A percentile compares a stretch with the other conserved stretches of the same genome.
These are phyloP conservation scores for Elysia crispata DNA, from an alignment of 2,888 invertebrate genomes.

Conservation along the genomic window DNA sequence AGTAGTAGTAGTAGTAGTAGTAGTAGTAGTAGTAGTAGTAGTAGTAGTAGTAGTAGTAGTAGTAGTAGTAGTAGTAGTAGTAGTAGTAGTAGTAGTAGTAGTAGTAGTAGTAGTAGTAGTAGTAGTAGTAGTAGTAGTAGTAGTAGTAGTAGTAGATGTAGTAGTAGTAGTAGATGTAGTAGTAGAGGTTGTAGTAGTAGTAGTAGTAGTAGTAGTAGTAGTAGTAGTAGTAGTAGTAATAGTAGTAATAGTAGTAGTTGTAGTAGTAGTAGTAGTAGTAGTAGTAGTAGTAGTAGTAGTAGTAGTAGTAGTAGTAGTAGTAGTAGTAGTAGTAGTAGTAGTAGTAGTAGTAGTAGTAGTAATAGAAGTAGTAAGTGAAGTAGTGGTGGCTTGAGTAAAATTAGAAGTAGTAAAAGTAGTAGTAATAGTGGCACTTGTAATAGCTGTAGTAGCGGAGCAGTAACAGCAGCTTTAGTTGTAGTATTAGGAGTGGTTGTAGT, in stretches of 20 bases:
- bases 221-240: constrained; percentile 48
- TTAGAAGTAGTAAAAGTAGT: constrained; percentile 32
- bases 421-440: constrained; percentile 38
- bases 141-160: constrained; percentile 44
- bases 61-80: too few species aligned
- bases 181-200: constrained; percentile 48
- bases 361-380: constrained; percentile 14
- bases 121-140: too few species aligned
- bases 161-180: constrained; percentile 48
- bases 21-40: too few species aligned
- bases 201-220: constrained; percentile 43
- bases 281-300: constrained; percentile 35
- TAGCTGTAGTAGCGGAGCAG: constrained; percentile 38
- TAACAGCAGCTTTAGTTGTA: too few species aligned
- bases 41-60: too few species aligned
- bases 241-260: constrained; percentile 45
- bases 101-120: too few species aligned
- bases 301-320: constrained; percentile 46
- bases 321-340: constrained; percentile 45
- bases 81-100: too few species aligned
- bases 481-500: too few species aligned
- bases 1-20: too few species aligned
- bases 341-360: constrained; percentile 39
- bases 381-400: constrained; percentile 5
- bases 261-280: constrained; percentile 42